Evolutionary conservation across 2,888 invertebrate species (phyloP), one percentile per base, ranked within the genome.

Genomic region (Eretmocerus hayati): DNA sequence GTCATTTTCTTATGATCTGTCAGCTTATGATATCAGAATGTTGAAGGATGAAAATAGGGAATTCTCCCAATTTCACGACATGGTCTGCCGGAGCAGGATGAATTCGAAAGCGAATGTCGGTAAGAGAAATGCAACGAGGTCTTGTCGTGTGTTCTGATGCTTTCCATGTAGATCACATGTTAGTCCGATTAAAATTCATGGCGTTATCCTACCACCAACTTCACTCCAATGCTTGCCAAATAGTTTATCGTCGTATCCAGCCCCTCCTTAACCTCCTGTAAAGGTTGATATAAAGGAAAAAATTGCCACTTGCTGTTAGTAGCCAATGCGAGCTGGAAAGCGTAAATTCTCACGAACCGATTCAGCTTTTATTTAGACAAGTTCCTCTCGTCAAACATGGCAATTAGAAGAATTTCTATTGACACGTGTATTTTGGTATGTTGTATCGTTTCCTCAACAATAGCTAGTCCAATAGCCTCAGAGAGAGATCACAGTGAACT

Each of bases 201-300:
- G 59, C 68, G 56, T 49, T 40, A 44, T 60, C 50, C 55, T 57
- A 55, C 58, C 26, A 56, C 16, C 9, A 11, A 11, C 15, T 38
- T 23, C 20, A 59, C 56, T 57, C 58, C 59, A 55, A 50, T 50
- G 64, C 62, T 65, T 69, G 71, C 70, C 71, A 71, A 71, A 69
- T 69, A 63, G 69, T 64, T 66, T 66, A 66, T 26, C 26, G 26
- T 11, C 26, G 39, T 40, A 15, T 33, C 15, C 15, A 39, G 49
- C 67, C 69, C 71, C 70, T 66, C 70, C 64, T 63, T 47, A 6
- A 39, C 42, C 41, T 42, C 19, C 45, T 45, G 20, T 23, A 43
- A 37, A 51, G 52, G 45, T 56, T 53, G 52, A 58, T 62, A 66
- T 66, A 71, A 67, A 66, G 68, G 65, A 66, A 68, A 63, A 48